Base-by-base conservation (phyloP, 2,888 invertebrate genomes). In the Lamproptera curius region DNA sequence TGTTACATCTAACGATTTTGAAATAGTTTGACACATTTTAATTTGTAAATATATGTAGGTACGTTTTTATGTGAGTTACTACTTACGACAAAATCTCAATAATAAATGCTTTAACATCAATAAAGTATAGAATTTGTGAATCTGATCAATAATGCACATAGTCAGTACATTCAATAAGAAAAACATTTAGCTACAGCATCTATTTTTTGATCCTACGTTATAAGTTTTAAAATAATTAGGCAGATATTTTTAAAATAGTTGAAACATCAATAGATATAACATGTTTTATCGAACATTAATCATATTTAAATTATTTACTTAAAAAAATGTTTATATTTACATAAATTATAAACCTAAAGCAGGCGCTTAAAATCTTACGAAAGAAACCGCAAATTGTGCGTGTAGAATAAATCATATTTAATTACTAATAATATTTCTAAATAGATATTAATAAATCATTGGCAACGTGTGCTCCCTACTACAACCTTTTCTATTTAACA, bases 401-500 rank as follows among this genome's bases (percentile, higher is more conserved):
- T 23, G 23, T n/a, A n/a, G n/a, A n/a, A n/a, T n/a, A n/a, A n/a
- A n/a, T n/a, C n/a, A n/a, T n/a, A n/a, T n/a, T n/a, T n/a, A n/a
- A n/a, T n/a, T n/a, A n/a, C n/a, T n/a, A n/a, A n/a, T n/a, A n/a
- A n/a, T n/a, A n/a, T n/a, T n/a, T n/a, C n/a, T n/a, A n/a, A n/a
- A n/a, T n/a, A n/a, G n/a, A n/a, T n/a, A n/a, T n/a, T n/a, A n/a
- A n/a, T n/a, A n/a, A n/a, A n/a, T n/a, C n/a, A n/a, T n/a, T n/a
- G n/a, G n/a, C 8, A 23, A 23, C 23, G n/a, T 40, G 10, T 16
- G 16, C 28, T 13, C 15, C 31, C 17, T 37, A 45, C 20, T 31
- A 45, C 45, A 45, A 45, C 45, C 45, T 20, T 31, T 45, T 16
- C 10, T 28, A 23, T 13, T n/a, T 14, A 31, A 31, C 5, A 44